Conservation (phyloP, 1,140 invertebrate genomes). For the Magallana gigas region DNA sequence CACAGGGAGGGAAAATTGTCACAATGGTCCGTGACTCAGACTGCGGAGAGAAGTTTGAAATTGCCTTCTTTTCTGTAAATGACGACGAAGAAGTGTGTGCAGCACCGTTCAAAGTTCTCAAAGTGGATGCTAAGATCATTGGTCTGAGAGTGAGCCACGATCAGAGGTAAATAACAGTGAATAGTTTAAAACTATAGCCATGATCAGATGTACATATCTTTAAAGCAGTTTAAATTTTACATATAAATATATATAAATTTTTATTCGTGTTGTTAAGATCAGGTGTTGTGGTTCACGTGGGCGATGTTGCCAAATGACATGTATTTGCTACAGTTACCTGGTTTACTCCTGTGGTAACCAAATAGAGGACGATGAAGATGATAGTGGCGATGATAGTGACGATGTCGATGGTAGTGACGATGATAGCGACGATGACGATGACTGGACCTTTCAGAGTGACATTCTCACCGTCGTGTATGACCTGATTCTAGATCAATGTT, state of each 20-base stretch:
- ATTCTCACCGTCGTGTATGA: slow-evolving; percentile 40
- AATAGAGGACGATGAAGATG: not conserved
- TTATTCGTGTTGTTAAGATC: too few species aligned
- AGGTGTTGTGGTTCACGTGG: too few species aligned
- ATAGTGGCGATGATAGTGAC: too few species aligned
- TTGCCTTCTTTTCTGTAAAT: not conserved
- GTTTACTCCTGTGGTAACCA: not conserved
- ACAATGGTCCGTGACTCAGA: not conserved
- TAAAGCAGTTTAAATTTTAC: too few species aligned
- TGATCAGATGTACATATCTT: too few species aligned
- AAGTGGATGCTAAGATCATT: not conserved
- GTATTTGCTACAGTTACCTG: slow-evolving; percentile 9
- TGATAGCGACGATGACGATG: not conserved
- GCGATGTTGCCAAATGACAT: not conserved
- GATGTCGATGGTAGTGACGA: too few species aligned
- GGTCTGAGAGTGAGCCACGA: not conserved
- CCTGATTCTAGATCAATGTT: slow-evolving; percentile 6
- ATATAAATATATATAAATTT: too few species aligned
- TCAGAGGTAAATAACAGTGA: slow-evolving; percentile 9
- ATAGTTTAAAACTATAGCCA: too few species aligned
- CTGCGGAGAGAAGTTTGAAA: not conserved
- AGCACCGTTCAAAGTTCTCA: slow-evolving; percentile 17
- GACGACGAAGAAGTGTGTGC: not conserved
- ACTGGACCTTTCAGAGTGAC: not conserved
- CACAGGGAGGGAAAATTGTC: not conserved